Percentiles rank a stretch among this genome's conserved stretches.
Evolutionary conservation across 2,797 vertebrate species (phyloP).

Genomic region (Poecilia wingei): DNA sequence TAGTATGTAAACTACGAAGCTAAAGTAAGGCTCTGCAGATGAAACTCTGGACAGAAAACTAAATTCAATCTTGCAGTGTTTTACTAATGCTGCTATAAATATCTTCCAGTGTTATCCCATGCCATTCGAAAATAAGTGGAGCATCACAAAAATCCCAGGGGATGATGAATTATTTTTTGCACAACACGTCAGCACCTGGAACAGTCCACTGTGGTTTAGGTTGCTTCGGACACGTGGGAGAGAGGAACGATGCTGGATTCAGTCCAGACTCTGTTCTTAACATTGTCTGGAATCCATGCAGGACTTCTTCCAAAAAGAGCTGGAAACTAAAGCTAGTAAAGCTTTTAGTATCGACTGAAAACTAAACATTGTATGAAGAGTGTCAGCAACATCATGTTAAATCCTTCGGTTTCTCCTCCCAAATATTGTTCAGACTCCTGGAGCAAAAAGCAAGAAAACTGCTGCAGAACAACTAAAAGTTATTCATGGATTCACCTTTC

Average conservation of each 20-base stretch:
- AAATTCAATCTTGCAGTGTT: not conserved
- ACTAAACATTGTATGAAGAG: not conserved
- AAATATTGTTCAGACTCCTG: not conserved
- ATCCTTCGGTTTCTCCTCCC: not conserved
- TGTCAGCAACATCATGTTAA: not conserved
- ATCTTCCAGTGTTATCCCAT: not conserved
- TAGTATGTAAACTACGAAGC: not conserved
- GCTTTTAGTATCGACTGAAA: not conserved
- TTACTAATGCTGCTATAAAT: not conserved
- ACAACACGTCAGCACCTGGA: not conserved
- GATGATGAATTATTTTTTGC: not conserved
- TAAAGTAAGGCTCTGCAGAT: not conserved
- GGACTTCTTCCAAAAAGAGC: not conserved
- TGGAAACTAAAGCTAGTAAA: not conserved
- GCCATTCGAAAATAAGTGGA: not conserved
- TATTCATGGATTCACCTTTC: not conserved
- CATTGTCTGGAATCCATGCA: constrained; percentile 1
- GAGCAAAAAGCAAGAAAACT: not conserved
- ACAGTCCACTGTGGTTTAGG: constrained; percentile 6
- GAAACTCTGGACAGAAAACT: not conserved
- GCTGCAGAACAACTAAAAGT: not conserved
- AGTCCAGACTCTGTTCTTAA: not conserved
- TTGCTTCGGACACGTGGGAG: not conserved
- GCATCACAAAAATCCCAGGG: not conserved
- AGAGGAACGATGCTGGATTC: not conserved